These are phyloP conservation scores for Crepidodera aurea DNA, from an alignment of 2,888 invertebrate genomes.

Conservation along the genomic window DNA sequence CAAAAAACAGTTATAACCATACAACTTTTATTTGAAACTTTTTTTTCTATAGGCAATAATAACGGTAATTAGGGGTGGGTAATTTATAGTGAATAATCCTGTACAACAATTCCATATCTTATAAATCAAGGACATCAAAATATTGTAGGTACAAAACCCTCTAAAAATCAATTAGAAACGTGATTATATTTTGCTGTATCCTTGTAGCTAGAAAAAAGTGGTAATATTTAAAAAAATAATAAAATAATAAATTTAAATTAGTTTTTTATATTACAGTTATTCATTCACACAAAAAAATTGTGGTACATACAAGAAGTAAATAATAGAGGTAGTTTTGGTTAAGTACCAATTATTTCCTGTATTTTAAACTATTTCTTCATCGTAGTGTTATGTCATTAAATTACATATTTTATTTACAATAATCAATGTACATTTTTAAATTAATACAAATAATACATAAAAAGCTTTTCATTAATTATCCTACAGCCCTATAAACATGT, in stretches of 20 bases:
- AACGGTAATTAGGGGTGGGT: no score
- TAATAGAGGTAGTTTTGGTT: conserved; percentile 27
- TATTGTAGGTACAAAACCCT: no score
- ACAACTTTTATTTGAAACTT: no score
- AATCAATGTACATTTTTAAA: conserved; percentile 23
- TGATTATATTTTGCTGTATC: no score
- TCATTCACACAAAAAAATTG: conserved; percentile 9
- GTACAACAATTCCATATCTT: no score
- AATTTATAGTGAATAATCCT: no score
- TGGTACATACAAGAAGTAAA: conserved; percentile 8
- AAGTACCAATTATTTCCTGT: conserved; percentile 19
- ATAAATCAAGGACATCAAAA: no score
- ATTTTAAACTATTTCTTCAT: conserved; percentile 9
- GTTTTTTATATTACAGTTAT: not conserved
- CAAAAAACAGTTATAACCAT: no score
- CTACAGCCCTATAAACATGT: conserved; percentile 22
- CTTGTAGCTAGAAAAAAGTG: no score
- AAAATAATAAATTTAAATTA: not conserved
- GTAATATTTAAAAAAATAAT: no score
- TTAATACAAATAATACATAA: conserved; percentile 26
- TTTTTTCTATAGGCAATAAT: no score
- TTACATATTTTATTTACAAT: conserved; percentile 25
- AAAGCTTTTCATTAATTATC: conserved; percentile 24
- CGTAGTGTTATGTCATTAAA: conserved; percentile 8
- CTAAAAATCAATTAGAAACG: no score